Evolutionary conservation across 2,888 invertebrate species (phyloP).

Genomic region (Drosophila austrosaltans): DNA sequence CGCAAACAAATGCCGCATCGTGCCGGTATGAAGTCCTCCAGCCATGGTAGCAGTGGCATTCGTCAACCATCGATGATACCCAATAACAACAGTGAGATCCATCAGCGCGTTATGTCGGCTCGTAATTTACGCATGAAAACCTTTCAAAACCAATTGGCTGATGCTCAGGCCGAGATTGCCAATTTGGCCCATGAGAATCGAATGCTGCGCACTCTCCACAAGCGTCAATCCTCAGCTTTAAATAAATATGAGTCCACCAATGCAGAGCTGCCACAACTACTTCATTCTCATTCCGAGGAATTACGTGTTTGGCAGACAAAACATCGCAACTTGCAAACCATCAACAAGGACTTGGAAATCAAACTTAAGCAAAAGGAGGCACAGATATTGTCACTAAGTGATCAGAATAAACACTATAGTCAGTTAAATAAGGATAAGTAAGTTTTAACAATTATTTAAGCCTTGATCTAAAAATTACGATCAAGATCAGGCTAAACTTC

Average conservation of each 20-base stretch:
- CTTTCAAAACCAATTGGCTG: slow-evolving; percentile 91
- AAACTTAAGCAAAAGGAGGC: slow-evolving; percentile 88
- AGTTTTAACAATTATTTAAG: slow-evolving; percentile 29
- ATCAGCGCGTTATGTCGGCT: slow-evolving; percentile 90
- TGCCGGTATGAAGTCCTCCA: slow-evolving; percentile 37
- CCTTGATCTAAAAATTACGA: too few species aligned
- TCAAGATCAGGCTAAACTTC: too few species aligned
- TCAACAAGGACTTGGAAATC: slow-evolving; percentile 86
- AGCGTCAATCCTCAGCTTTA: slow-evolving; percentile 91
- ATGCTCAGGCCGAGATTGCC: slow-evolving; percentile 91
- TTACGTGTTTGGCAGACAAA: slow-evolving; percentile 88
- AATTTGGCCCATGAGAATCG: slow-evolving; percentile 90
- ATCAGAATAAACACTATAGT: slow-evolving; percentile 88
- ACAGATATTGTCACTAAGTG: slow-evolving; percentile 87
- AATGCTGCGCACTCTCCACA: slow-evolving; percentile 89
- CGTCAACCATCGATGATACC: slow-evolving; percentile 74
- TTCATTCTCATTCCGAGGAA: slow-evolving; percentile 91
- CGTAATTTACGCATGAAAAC: slow-evolving; percentile 90
- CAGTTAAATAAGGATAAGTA: slow-evolving; percentile 89
- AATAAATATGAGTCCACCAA: slow-evolving; percentile 90
- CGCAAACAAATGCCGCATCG: slow-evolving; percentile 61
- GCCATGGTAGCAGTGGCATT: slow-evolving; percentile 29
- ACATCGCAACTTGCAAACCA: slow-evolving; percentile 87
- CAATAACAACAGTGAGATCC: slow-evolving; percentile 81
- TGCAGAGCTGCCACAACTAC: slow-evolving; percentile 89